Evolutionary conservation across 2,888 invertebrate genomes (phyloP).

Genomic region (Mimas tiliae): DNA sequence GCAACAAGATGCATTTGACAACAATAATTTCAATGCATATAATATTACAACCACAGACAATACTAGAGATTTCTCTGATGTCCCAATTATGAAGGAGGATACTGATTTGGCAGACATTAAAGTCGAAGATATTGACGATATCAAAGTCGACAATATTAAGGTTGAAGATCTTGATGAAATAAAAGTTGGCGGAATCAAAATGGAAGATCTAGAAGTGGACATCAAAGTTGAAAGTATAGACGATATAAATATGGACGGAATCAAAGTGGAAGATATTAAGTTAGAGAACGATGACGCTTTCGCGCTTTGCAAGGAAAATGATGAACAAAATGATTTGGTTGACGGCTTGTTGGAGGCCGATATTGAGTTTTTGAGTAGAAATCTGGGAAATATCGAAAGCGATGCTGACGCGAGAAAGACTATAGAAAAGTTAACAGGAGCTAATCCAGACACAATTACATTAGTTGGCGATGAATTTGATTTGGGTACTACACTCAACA

Average conservation of each 20-base stretch:
- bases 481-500: slow-evolving; percentile 75
- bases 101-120: slow-evolving; percentile 77
- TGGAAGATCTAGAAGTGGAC: slow-evolving; percentile 68
- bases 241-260: slow-evolving; percentile 67
- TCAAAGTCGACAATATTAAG: slow-evolving; percentile 75
- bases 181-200: slow-evolving; percentile 74
- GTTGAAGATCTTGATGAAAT: slow-evolving; percentile 74
- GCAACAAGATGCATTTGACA: slow-evolving; percentile 60
- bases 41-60: slow-evolving; percentile 68
- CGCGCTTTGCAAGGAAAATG: slow-evolving; percentile 68
- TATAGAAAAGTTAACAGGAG: slow-evolving; percentile 80
- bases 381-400: slow-evolving; percentile 79
- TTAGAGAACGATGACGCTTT: slow-evolving; percentile 72
- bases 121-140: slow-evolving; percentile 78
- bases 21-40: slow-evolving; percentile 69
- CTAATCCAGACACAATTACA: slow-evolving; percentile 76
- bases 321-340: slow-evolving; percentile 70
- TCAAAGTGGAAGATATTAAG: slow-evolving; percentile 78
- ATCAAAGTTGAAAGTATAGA: slow-evolving; percentile 76
- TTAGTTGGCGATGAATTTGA: slow-evolving; percentile 80
- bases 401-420: slow-evolving; percentile 81
- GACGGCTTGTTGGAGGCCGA: slow-evolving; percentile 79
- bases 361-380: slow-evolving; percentile 80
- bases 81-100: slow-evolving; percentile 70
- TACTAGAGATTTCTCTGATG: slow-evolving; percentile 69